A percentile compares a stretch with the other conserved stretches of the same genome.
Conservation (phyloP, 2,888 invertebrate species). For the Lingula anatina region DNA sequence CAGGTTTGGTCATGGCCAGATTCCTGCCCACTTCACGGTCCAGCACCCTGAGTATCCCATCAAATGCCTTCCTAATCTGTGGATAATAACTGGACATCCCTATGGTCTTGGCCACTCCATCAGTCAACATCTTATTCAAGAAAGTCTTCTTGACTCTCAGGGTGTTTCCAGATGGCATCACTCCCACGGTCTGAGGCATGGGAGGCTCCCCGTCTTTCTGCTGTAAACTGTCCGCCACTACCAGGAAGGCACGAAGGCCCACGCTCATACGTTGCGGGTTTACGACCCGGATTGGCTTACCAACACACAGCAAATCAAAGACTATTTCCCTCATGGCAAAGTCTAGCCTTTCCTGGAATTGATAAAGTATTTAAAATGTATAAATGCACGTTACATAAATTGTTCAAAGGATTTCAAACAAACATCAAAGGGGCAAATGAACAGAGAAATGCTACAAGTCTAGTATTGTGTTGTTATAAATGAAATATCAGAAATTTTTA, state of each 20-base stretch:
- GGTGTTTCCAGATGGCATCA: slow-evolving; percentile 91
- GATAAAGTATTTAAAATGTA: slow-evolving; percentile 1
- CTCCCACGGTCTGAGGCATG: slow-evolving; percentile 94
- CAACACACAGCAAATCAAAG: slow-evolving; percentile 93
- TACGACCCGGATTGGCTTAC: slow-evolving; percentile 67
- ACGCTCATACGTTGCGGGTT: slow-evolving; percentile 83
- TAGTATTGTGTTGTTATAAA: no score
- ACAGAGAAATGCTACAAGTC: no score
- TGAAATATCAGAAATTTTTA: no score
- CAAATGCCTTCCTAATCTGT: slow-evolving; percentile 89
- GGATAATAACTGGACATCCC: slow-evolving; percentile 97
- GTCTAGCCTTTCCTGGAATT: slow-evolving; percentile 75
- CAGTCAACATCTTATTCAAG: slow-evolving; percentile 76
- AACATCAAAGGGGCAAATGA: not conserved
- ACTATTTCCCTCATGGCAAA: slow-evolving; percentile 99
- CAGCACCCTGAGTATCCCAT: slow-evolving; percentile 87
- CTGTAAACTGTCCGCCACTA: slow-evolving; percentile 96
- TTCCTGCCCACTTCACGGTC: slow-evolving; percentile 97
- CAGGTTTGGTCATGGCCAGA: slow-evolving; percentile 91
- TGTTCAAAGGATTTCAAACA: not conserved
- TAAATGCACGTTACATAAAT: not conserved
- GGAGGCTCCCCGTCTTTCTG: slow-evolving; percentile 99
- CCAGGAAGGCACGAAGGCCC: slow-evolving; percentile 92
- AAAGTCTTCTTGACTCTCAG: slow-evolving; percentile 92
- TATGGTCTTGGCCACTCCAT: slow-evolving; percentile 91